Percentiles rank a stretch among this genome's conserved stretches.
Conservation (phyloP, 2,113 vertebrate genomes). For the Cervus canadensis region DNA sequence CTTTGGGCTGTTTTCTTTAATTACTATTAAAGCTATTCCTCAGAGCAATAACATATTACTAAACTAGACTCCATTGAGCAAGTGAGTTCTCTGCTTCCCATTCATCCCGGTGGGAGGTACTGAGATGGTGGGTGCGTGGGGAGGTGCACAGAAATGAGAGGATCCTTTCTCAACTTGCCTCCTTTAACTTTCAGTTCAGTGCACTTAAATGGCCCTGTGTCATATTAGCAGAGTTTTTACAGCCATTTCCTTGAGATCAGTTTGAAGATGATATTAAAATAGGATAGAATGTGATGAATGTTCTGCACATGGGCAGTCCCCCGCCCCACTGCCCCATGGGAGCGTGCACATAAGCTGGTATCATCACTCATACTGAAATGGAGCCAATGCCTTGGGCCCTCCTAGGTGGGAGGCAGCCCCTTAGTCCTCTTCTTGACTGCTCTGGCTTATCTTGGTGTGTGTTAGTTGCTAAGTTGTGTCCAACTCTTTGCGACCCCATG, state of each 20-base stretch:
- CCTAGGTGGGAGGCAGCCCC: neutral
- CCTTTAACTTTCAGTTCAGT: neutral
- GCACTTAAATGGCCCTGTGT: neutral
- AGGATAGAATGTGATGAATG: neutral
- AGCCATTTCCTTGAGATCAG: neutral
- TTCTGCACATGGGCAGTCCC: neutral
- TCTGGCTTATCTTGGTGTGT: neutral
- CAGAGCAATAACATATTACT: neutral
- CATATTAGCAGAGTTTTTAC: neutral
- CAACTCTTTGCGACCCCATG: neutral
- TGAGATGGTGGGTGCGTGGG: neutral
- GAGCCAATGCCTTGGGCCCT: rapidly evolving
- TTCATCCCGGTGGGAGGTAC: neutral
- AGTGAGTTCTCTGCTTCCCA: neutral
- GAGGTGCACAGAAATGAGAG: neutral
- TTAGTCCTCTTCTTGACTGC: neutral
- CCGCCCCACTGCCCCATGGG: neutral
- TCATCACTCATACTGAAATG: neutral
- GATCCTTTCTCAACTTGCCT: neutral
- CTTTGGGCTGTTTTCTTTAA: neutral
- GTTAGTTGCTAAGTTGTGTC: neutral
- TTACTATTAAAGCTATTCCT: neutral
- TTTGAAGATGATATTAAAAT: neutral
- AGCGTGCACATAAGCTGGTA: neutral
- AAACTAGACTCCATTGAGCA: neutral